Base-by-base conservation (phyloP, 2,888 invertebrate species). In the Pogonocherus hispidulus region DNA sequence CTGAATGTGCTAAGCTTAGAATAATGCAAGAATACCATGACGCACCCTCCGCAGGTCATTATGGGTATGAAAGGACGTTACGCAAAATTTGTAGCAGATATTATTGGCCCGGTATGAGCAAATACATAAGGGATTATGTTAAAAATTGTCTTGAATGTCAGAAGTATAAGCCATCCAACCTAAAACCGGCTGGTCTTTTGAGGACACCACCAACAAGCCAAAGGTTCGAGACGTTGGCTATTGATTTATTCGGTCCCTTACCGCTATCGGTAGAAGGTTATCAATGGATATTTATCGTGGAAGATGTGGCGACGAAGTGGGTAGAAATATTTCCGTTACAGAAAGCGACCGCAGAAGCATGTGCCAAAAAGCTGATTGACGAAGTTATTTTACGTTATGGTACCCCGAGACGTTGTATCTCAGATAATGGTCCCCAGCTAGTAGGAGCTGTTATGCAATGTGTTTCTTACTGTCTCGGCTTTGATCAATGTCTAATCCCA, bases 351-450 rank as follows among this genome's bases (percentile, higher is more conserved):
- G 73, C 78, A 3, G 75, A 75, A 63, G 49, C 35, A 14, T 79
- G 78, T 66, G 79, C 76, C 0, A 20, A 35, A 8, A 66, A 20
- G 0, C 65, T 80, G 27, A 65, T 80, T 3, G 63, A 78, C 23
- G 78, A 81, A 73, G 63, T 80, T 9, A 71, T 80, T 35, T 62
- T 80, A 1, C 69, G 84, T 3, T 84, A 79, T 71, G 84, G 84
- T 0, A 44, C 78, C 1, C 84, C 83, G 0, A 27, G 82, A 3
- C 52, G 78, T 37, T 64, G 85, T 1, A 79, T 80, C 1, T 78
- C 76, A 22, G 83, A 84, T 67, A 84, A 83, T 60, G 84, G 79
- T 9, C 27, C 78, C 32, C 81, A 78, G 69, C 82, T 83, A 51
- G 67, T 81, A 5, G 71, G 75, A 16, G 72, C 37, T 2, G 69